phyloP scores from a whole-genome alignment of 2,797 vertebrate species.

The Brachyalestes nurse region DNA sequence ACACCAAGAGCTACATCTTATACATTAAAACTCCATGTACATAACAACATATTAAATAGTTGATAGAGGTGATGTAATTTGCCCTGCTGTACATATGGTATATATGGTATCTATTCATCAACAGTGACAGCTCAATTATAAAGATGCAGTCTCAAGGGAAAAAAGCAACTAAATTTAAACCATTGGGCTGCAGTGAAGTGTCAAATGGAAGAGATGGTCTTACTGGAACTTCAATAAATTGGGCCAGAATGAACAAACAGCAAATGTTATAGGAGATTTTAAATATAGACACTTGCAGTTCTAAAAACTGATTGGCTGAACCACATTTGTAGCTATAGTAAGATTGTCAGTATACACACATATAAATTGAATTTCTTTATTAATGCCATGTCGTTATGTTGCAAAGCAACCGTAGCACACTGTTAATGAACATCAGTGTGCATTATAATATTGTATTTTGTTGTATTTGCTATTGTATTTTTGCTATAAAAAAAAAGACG shows the following conservation, averaged over 20 bases:
- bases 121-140: background rate
- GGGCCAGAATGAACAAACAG: background rate
- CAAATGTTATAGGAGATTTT: background rate
- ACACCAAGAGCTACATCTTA: background rate
- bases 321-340: background rate
- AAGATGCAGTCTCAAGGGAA: background rate
- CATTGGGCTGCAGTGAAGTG: background rate
- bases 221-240: background rate
- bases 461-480: too few species aligned
- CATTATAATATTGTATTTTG: too few species aligned
- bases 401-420: background rate
- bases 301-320: background rate
- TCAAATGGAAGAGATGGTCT: background rate
- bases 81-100: background rate
- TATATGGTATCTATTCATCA: slow-evolving; percentile 7
- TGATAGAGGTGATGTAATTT: slow-evolving; percentile 6
- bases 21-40: background rate
- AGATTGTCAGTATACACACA: background rate
- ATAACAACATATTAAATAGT: background rate
- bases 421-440: too few species aligned
- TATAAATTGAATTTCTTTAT: background rate
- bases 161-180: background rate
- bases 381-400: background rate
- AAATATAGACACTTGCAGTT: background rate
- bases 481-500: too few species aligned